These are phyloP conservation scores for Neodiprion virginianus DNA, from an alignment of 1,140 invertebrate species.

Conservation along the genomic window DNA sequence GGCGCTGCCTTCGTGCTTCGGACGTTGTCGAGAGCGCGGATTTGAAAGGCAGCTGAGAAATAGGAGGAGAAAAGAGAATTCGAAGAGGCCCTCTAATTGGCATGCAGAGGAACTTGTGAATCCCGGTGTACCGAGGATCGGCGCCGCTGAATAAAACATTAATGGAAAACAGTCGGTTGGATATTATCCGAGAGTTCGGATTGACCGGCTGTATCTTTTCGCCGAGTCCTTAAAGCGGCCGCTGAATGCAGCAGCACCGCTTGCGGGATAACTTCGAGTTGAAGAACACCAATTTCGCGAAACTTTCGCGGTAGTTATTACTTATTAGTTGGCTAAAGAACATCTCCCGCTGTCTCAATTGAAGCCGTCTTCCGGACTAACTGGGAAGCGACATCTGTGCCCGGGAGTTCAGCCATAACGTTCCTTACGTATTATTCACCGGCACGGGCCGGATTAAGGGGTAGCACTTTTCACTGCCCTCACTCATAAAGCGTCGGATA, in stretches of 20 bases:
- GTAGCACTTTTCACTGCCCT: no score
- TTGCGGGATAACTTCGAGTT: neutral
- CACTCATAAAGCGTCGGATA: no score
- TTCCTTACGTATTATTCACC: no score
- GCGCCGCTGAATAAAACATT: constrained; percentile 13
- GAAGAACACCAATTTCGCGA: neutral
- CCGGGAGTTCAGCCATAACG: neutral
- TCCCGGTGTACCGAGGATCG: neutral
- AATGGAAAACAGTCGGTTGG: constrained; percentile 8
- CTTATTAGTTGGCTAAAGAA: no score
- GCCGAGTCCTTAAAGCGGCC: neutral
- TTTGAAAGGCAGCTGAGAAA: no score
- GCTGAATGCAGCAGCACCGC: neutral
- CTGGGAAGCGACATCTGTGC: neutral
- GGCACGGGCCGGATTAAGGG: no score
- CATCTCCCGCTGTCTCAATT: no score
- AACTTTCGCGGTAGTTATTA: no score
- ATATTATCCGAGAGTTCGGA: neutral
- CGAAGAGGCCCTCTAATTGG: neutral
- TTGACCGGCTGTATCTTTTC: neutral
- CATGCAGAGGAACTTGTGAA: neutral
- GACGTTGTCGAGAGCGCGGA: no score
- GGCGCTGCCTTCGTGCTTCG: no score
- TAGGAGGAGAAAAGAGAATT: neutral
- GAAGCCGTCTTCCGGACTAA: no score